Percentiles rank a stretch among this genome's conserved stretches.
Evolutionary conservation across 1,140 invertebrate species (phyloP).

Genomic region (Leptinotarsa undecemlineata): DNA sequence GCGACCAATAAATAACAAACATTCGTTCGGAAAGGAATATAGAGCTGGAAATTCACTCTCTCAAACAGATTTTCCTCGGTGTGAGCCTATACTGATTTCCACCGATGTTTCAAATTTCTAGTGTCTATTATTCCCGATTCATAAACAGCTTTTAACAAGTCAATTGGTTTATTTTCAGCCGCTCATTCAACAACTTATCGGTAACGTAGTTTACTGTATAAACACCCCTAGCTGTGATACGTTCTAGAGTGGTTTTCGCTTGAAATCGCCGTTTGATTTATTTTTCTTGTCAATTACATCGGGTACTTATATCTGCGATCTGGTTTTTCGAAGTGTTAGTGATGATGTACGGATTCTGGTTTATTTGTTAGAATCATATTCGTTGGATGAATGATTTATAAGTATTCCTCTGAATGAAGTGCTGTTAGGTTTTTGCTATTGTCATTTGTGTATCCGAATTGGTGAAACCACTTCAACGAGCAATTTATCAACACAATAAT

Average conservation of each 20-base stretch:
- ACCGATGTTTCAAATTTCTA: conserved; percentile 32
- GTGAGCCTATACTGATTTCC: conserved; percentile 15
- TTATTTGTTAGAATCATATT: not conserved
- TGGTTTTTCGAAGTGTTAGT: conserved; percentile 12
- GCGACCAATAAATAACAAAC: conserved; percentile 29
- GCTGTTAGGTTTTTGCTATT: not conserved
- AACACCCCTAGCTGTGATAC: conserved; percentile 4
- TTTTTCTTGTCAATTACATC: conserved; percentile 29
- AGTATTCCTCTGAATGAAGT: conserved; percentile 1
- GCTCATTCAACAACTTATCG: conserved; percentile 27
- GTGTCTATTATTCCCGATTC: conserved; percentile 28
- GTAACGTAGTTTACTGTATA: conserved; percentile 20
- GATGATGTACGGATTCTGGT: conserved; percentile 7
- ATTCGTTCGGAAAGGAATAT: conserved; percentile 27
- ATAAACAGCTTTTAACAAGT: conserved; percentile 36
- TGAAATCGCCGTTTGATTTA: conserved; percentile 22
- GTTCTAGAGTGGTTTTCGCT: conserved; percentile 21
- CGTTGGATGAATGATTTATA: too few species aligned
- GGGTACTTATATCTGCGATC: conserved; percentile 17
- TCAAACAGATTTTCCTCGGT: conserved; percentile 7
- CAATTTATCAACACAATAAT: too few species aligned
- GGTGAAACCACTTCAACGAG: too few species aligned
- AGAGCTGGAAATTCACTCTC: not conserved
- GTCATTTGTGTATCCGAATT: too few species aligned
- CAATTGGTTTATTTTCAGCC: conserved; percentile 31